Base-by-base conservation (phyloP, 2,888 invertebrate genomes). In the Amiota minor region DNA sequence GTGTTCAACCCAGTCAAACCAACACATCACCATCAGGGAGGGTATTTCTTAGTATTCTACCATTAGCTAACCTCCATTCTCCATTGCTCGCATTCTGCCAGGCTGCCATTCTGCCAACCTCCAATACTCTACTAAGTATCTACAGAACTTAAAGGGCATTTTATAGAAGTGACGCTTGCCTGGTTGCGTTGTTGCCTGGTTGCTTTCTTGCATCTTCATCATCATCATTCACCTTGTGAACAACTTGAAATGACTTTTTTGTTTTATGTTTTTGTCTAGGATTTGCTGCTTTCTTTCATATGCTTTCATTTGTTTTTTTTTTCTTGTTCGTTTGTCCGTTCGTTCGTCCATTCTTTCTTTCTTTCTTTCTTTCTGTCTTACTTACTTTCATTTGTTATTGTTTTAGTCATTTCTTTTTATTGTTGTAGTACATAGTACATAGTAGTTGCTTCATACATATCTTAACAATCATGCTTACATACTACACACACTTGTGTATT, bases 201-300 rank as follows among this genome's bases (percentile, higher is more conserved):
- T 70, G 55, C 16, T 59, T n/a, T 45, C 61, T 49, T 71, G 49
- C 71, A 61, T 71, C 61, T 62, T 71, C 61, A 35, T 35, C 35
- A 35, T 35, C 35, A 71, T 71, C 62, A 62, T 71, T 71, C 62
- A 71, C 61, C 71, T 71, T 71, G 71, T 61, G 49, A 18, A 61
- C 56, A 70, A 56, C 70, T 70, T 70, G 50, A 53, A 55, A 70
- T 59, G 59, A 71, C 71, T 61, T 71, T 69, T 70, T 71, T 55
- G 50, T 68, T 18, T n/a, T 55, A 18, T 69, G 68, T 46, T 67
- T 12, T 47, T 70, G 70, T 70, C 49, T 55, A n/a, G 16, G 59
- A 46, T 70, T 59, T 69, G 53, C 49, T 49, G 64, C n/a, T 67
- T 18, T 45, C 23, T n/a, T 53, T 69, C 53, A 23, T 53, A 20